A percentile compares a stretch with the other conserved stretches of the same genome.
Evolutionary conservation across 2,888 invertebrate species (phyloP).

Genomic region (Drosophila birchii): DNA sequence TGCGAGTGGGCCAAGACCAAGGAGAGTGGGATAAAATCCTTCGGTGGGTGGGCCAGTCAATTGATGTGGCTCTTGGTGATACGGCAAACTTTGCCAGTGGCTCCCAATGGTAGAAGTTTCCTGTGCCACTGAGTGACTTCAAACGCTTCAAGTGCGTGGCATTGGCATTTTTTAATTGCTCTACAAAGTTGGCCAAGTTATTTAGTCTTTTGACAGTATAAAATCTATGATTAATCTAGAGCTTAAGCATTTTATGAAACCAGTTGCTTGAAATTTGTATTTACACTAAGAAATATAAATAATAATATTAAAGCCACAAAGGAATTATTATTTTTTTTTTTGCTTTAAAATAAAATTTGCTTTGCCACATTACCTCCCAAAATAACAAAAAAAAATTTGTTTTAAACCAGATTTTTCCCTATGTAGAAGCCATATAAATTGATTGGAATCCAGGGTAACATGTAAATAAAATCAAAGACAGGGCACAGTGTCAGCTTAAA

Average conservation of each 20-base stretch:
- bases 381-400: not conserved
- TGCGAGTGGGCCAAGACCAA: conserved; percentile 10
- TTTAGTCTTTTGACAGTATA: conserved; percentile 11
- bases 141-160: conserved; percentile 10
- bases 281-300: too few relatives aligned
- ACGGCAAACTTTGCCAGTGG: conserved; percentile 24
- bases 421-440: conserved; percentile 20
- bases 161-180: conserved; percentile 41
- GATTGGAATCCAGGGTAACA: conserved; percentile 30
- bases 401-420: not conserved
- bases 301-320: too few relatives aligned
- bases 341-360: too few relatives aligned
- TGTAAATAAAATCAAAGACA: conserved; percentile 45
- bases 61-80: conserved; percentile 36
- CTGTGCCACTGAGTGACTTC: conserved; percentile 25
- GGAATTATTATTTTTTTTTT: too few relatives aligned
- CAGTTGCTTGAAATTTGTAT: not conserved
- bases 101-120: conserved; percentile 18
- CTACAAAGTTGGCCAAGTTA: conserved; percentile 5
- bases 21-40: not conserved
- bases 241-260: not conserved
- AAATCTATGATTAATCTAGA: conserved; percentile 9
- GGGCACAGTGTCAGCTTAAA: conserved; percentile 65
- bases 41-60: conserved; percentile 18
- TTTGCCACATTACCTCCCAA: too few relatives aligned